Evolutionary conservation across 2,888 invertebrate species (phyloP), one percentile per base, ranked within the genome.

Genomic region (Muscina levida): DNA sequence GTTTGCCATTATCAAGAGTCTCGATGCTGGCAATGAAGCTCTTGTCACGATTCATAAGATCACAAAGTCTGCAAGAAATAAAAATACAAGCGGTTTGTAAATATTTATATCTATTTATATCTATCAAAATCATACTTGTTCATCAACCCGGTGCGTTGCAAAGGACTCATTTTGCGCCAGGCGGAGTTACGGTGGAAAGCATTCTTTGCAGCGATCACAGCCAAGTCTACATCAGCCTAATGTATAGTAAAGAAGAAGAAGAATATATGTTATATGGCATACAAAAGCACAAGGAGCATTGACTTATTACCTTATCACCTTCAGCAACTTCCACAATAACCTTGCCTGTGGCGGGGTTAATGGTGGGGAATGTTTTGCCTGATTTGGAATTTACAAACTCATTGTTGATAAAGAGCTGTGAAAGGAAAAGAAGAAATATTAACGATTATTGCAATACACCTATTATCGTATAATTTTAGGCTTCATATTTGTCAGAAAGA

Each of bases 161-260:
- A 94, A 0, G 97, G 96, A 88, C 96, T 95, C 93, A 97, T 93
- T 24, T 92, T 93, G 46, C 97, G 92, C 97, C 97, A 97, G 90
- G 91, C 91, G 5, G 95, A 93, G 82, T 93, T 92, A 22, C 94
- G 92, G 48, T 93, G 91, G 87, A 97, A 97, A 0, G 97, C 97
- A 80, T 92, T 92, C 87, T 93, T 93, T 0, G 97, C 97, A 56
- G 96, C 96, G 65, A 92, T 92, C 13, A 97, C 97, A 11, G 97
- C 97, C 83, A 93, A 90, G 85, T 97, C 94, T 1, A 97, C 93
- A 90, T 97, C 97, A 78, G 94, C 95, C 95, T 95, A n/a, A n/a
- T n/a, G n/a, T n/a, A n/a, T n/a, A n/a, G n/a, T n/a, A 79, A 56
- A n/a, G 81, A 62, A 13, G 8, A 24, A 17, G 31, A 2, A 44